Evolutionary conservation across 2,797 vertebrate genomes (phyloP).

Genomic region (Labroides dimidiatus): DNA sequence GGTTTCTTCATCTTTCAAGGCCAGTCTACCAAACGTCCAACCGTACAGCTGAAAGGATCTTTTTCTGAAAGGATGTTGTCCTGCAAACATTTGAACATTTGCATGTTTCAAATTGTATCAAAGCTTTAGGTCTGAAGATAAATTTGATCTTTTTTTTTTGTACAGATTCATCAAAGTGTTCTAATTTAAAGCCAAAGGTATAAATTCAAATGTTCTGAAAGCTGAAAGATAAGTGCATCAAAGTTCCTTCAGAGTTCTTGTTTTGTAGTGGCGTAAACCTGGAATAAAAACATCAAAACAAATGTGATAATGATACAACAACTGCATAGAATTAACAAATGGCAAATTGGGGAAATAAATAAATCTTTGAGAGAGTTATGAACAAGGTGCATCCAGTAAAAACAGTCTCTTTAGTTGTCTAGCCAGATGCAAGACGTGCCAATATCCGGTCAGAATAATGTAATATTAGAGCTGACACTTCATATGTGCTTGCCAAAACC

Average conservation of each 20-base stretch:
- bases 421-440: slow-evolving; percentile 35
- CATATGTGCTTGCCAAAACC: slow-evolving; percentile 59
- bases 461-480: slow-evolving; percentile 69
- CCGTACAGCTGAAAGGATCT: too few relatives aligned
- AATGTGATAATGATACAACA: background rate
- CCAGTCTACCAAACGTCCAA: too few relatives aligned
- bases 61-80: too few relatives aligned
- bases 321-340: background rate
- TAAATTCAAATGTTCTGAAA: too few relatives aligned
- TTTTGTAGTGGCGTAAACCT: background rate
- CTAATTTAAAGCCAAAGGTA: too few relatives aligned
- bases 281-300: too few relatives aligned
- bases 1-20: background rate
- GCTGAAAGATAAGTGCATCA: too few relatives aligned
- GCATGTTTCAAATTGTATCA: background rate
- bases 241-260: too few relatives aligned
- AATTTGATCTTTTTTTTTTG: too few relatives aligned
- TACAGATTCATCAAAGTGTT: too few relatives aligned
- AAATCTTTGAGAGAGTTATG: slow-evolving; percentile 10
- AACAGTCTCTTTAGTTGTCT: slow-evolving; percentile 33
- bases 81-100: background rate
- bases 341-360: background rate
- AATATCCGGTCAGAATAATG: slow-evolving; percentile 44
- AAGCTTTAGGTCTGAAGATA: background rate
- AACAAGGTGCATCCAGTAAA: slow-evolving; percentile 20